These are phyloP conservation scores for Leptopilina myrica DNA, from an alignment of 2,888 invertebrate species.

Conservation along the genomic window DNA sequence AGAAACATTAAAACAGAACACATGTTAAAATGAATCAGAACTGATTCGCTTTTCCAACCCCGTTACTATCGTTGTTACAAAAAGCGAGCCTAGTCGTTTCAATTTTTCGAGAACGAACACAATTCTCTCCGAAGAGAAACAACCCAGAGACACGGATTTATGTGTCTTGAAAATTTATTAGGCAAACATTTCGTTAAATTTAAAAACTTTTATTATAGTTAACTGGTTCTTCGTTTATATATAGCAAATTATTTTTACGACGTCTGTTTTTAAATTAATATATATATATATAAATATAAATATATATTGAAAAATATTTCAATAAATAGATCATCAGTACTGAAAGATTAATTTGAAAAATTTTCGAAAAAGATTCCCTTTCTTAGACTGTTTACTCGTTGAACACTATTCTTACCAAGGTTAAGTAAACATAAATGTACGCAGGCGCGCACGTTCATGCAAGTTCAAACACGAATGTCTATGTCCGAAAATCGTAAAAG, in stretches of 20 bases:
- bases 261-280: not conserved
- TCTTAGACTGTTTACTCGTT: no score
- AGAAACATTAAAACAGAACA: conserved; percentile 22
- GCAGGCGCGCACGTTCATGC: no score
- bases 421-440: no score
- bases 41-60: conserved; percentile 15
- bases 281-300: no score
- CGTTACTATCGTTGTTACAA: conserved; percentile 25
- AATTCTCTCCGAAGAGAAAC: conserved; percentile 8
- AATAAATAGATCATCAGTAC: not conserved
- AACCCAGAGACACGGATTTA: conserved; percentile 33
- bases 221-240: not conserved
- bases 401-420: no score
- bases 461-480: no score
- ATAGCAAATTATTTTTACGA: not conserved
- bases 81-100: conserved; percentile 7
- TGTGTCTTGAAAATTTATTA: not conserved
- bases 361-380: not conserved
- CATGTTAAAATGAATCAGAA: conserved; percentile 9
- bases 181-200: not conserved
- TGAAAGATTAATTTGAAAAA: not conserved
- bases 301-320: not conserved
- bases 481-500: no score
- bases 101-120: conserved; percentile 40
- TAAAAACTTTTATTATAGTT: not conserved